Evolutionary conservation across 2,113 vertebrate species (phyloP), one percentile per base, ranked within the genome.

Genomic region (Ameiurus melas): DNA sequence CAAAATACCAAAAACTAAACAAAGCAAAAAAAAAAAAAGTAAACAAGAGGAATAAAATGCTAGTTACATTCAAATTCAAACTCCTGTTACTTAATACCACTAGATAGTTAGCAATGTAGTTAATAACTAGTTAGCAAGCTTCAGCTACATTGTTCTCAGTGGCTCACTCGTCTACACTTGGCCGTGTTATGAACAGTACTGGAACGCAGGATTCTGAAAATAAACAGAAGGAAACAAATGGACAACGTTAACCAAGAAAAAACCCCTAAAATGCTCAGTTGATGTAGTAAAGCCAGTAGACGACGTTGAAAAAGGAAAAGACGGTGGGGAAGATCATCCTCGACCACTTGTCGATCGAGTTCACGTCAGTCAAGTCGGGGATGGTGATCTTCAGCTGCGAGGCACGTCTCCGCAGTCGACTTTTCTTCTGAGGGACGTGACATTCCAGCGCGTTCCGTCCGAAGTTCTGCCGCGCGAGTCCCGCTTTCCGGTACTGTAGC

Each of bases 261-360:
- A 43, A 91, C 73, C 36, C 84, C 43, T 47, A 51, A 85, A 60
- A 9, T 1, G 89, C 92, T 96, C 97, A 99, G 94, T 99, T 99
- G 95, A 99, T 95, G 90, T 99, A 99, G 92, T 99, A 99, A 94
- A 99, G 98, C 98, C 98, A 99, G 91, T 99, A 99, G 94, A 99
- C 92, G 64, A 99, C 96, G 92, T 99, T 99, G 95, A 99, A 99
- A 93, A 99, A 98, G 92, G 97, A 97, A 93, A 99, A 99, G 92
- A 99, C 98, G 8, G 98, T 98, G 2, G 98, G 98, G 94, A 99
- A 99, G 94, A 99, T 98, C 89, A 99, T 96, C 94, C 98, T 96
- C 0, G 98, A 99, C 98, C 98, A 99, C 92, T 97, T 97, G 94
- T 99, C 98, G 87, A 99, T 99, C 93, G 98, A 98, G 93, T 99